Evolutionary conservation across 2,797 vertebrate species (phyloP), one percentile per base, ranked within the genome.

Genomic region (Sebastes iracundus): DNA sequence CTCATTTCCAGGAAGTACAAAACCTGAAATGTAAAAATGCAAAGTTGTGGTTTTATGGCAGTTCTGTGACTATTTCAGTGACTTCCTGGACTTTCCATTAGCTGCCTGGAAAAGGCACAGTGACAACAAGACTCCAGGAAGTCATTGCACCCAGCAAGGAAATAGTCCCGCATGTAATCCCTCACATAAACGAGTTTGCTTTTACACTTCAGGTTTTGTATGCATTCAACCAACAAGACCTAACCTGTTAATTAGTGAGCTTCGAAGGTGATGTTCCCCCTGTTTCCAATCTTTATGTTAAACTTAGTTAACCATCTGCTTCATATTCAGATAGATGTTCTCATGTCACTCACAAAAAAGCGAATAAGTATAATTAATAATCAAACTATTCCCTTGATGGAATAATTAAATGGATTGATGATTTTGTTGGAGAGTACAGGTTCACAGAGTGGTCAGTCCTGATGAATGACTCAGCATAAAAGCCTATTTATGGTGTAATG

Each of bases 61-160:
- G 20, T 33, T 58, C 20, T 46, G 7, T 25, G 46, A 27, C 1
- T 16, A 63, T 18, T 49, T 55, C 67, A 56, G 67, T 56, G 32
- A 38, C 32, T 80, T 74, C 49, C 58, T 63, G 13, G 46, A 49
- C 6, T 49, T 20, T 49, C 46, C 46, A 49, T 13, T 23, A 7
- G 61, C 53, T 58, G 67, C 49, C 38, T 72, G 52, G 16, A 16
- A 79, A 72, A 22, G 33, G 32, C n/a, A 56, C 12, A 55, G 60
- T 64, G 59, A 64, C 52, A 58, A 71, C 68, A 79, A 35, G 38
- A 35, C 13, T 72, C 11, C 25, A 72, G 61, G 68, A 72, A 65
- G 33, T 49, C 49, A n/a, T 22, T 23, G 11, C 46, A 32, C 11
- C 3, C 20, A 63, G 30, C 13, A 12, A 63, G 42, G 22, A 58